Base-by-base conservation (phyloP, 2,113 vertebrate genomes). In the Speoplatyrhinus poulsoni region DNA sequence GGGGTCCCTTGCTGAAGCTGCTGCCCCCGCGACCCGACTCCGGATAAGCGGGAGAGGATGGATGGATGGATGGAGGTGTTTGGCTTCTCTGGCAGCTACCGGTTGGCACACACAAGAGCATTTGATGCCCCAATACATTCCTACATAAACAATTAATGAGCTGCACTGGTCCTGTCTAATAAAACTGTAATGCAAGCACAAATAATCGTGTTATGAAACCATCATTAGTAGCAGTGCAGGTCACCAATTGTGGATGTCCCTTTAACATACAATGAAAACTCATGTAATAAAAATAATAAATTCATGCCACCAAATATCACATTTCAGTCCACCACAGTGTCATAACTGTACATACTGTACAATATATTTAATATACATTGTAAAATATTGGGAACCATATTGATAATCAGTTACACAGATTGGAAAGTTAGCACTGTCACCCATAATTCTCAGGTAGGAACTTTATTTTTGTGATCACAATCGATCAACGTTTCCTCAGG, bases 401-500 rank as follows among this genome's bases (percentile, higher is more conserved):
- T 62, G 80, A 53, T 47, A 36, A 72, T 65, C 60, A 76, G 75
- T 41, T 65, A 70, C 65, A 61, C 68, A 49, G 52, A 80, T 46
- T 71, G 32, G 26, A 73, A 76, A 69, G 62, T 74, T 82, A 78
- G 75, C 72, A 76, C 75, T 72, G 65, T 85, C 70, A 85, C 57
- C 71, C 71, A 55, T 77, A 72, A 83, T 86, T 83, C 62, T 47
- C 71, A 76, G 76, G 78, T 61, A 62, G 64, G 84, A 80, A 78
- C 15, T 7, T 57, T 10, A 26, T 41, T 10, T 50, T 53, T 47
- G 26, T 60, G 48, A 13, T 48, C 60, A 54, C 49, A 70, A 75
- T 80, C 77, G 82, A 83, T 87, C 86, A 85, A 82, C 76, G 69
- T 88, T 88, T 85, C 82, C 80, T 84, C 76, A 46, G 81, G 80